Base-by-base conservation (phyloP, 1,140 invertebrate species). In the Camponotus vicinus region DNA sequence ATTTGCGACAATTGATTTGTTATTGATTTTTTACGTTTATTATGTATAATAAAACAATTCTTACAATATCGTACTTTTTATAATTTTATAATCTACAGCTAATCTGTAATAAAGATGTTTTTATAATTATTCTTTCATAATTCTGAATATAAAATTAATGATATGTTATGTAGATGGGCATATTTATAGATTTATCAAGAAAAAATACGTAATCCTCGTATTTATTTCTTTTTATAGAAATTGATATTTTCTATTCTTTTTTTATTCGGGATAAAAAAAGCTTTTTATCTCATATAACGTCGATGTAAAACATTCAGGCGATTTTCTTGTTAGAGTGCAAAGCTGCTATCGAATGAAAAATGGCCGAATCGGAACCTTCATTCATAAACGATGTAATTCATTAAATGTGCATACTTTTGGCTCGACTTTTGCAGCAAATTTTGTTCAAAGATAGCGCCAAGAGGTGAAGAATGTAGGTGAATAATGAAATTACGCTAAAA, bases 381-480 rank as follows among this genome's bases (percentile, higher is more conserved):
- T 82, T 67, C 67, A 73, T 55, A 63, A 88, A 75, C 69, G 82
- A 75, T 61, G 82, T 27, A 27, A 88, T 79, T 52, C 69, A 32
- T 78, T 86, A 83, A 86, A 63, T 4, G 49, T 5, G 34, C 71
- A 63, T 55, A 49, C 32, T 61, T 89, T 77, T 71, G 49, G 32
- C 8, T 59, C 61, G 82, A 34, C 45, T 61, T 49, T 77, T 11
- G 11, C 32, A 52, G 45, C 45, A 45, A 63, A 90, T 88, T 27
- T 85, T 79, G 57, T 85, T 70, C 69, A 75, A 64, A 85, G 75
- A 77, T 63, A 27, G 13, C n/a, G 32, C 13, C 1, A 40, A 70
- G 27, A 27, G 32, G 15, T 63, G 75, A 90, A 67, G 61, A 82
- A 90, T 90, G 88, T 80, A 80, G 88, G 89, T 71, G 86, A 90